Base-by-base conservation (phyloP, 2,888 invertebrate genomes). In the Sinopyrophorus schimmeli region DNA sequence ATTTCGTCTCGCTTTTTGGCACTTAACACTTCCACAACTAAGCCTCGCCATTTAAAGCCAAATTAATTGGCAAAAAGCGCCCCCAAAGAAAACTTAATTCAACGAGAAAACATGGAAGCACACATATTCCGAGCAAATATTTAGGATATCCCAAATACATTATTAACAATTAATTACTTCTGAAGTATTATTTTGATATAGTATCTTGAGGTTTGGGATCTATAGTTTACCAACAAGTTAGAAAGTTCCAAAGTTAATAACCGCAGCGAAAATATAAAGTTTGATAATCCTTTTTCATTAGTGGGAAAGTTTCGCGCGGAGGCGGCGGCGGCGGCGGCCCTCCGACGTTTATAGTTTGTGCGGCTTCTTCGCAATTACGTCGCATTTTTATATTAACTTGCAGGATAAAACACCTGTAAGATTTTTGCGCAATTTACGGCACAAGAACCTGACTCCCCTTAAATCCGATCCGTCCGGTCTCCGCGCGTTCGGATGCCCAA, bases 251-350 rank as follows among this genome's bases (percentile, higher is more conserved):
- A 62, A 64, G 63, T 65, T 66, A 66, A 66, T 66, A 67, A 65
- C 67, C 66, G 65, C 65, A 64, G 60, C 67, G 66, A 64, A 69
- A 68, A 64, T 60, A 64, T 61, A 61, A 68, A 67, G 66, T 69
- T 67, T 59, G 62, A 62, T 65, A 65, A 68, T 68, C 65, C 65
- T 69, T 69, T 68, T 68, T 69, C 67, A 68, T 68, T 68, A 68
- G 58, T 56, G 58, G n/a, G 53, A 56, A 61, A 60, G 55, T 58
- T 60, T 53, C 55, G 61, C 59, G 62, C 54, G 58, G 40, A 59
- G 59, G 61, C 60, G 53, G 47, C 51, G 59, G 58, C 58, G n/a
- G n/a, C n/a, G n/a, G n/a, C n/a, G n/a, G n/a, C n/a, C n/a, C n/a
- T n/a, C n/a, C n/a, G n/a, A n/a, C n/a, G n/a, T n/a, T n/a, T n/a